Conservation (phyloP, 2,888 invertebrate genomes). For the Rotaria sp. region DNA sequence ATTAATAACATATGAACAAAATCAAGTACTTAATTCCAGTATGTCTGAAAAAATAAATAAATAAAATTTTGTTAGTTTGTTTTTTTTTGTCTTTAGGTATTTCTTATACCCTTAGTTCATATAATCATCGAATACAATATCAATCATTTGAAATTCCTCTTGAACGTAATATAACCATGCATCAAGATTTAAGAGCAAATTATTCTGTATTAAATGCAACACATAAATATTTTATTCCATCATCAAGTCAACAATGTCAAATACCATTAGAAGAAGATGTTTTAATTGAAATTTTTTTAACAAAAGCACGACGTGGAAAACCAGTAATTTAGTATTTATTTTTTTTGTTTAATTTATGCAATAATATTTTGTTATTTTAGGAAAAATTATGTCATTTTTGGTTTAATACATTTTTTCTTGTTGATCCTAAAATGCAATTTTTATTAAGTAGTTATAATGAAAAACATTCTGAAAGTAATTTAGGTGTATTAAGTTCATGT, state of each 20-base stretch:
- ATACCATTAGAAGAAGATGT: conserved; percentile 13
- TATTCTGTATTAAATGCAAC: neutral
- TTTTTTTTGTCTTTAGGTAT: neutral
- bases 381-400: conserved; percentile 29
- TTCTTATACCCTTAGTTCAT: neutral
- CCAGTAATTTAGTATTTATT: neutral
- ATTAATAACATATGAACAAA: conserved; percentile 16
- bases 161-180: neutral
- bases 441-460: neutral
- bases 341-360: neutral
- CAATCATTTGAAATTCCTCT: neutral
- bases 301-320: neutral
- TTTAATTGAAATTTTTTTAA: neutral
- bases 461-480: neutral
- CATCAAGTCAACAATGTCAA: conserved; percentile 14
- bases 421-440: conserved; percentile 12
- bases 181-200: neutral
- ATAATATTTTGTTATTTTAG: neutral
- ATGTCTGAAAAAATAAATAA: too few relatives aligned
- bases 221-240: conserved; percentile 4
- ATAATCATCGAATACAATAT: neutral
- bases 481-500: conserved; percentile 1
- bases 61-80: neutral
- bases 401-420: conserved; percentile 26
- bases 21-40: neutral